Evolutionary conservation across 2,113 vertebrate species (phyloP), one percentile per base, ranked within the genome.

Genomic region (Syngnathus floridae): DNA sequence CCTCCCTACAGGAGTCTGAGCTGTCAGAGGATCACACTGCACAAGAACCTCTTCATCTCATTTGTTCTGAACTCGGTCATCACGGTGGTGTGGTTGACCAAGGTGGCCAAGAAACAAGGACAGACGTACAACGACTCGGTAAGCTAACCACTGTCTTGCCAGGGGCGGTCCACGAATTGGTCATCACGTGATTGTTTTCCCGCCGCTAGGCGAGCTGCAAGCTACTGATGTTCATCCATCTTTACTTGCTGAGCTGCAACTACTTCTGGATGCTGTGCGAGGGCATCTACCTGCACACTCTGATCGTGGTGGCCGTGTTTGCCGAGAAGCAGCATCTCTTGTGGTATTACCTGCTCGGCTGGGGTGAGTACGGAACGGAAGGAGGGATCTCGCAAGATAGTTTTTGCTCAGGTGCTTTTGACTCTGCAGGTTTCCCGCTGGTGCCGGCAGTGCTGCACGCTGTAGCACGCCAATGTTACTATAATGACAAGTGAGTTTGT

Each of bases 211-310:
- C 88, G 5, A 94, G 92, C 68, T 99, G 96, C 79, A 99, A 95
- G 84, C 86, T 99, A 40, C 89, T 87, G 0, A 90, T 91, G 66
- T 95, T 99, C 67, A 85, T 98, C 70, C 96, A 98, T 26, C 85
- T 93, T 49, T 99, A 99, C 64, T 86, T 97, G 40, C 86, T 96
- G 84, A 93, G 94, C 71, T 99, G 96, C 69, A 98, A 96, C 86
- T 99, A 99, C 87, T 98, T 99, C 73, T 99, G 97, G 97, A 99
- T 99, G 96, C 89, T 99, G 4, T 99, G 97, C 43, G 97, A 99
- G 86, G 97, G 97, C 56, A 96, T 99, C 82, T 98, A 99, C 78
- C 89, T 99, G 62, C 97, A 99, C 68, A 98, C 97, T 0, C 93
- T 99, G 58, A 98, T 99, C 1, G 97, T 99, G 10, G 96, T 99